Evolutionary conservation across 2,113 vertebrate species (phyloP).

Genomic region (Suncus etruscus): DNA sequence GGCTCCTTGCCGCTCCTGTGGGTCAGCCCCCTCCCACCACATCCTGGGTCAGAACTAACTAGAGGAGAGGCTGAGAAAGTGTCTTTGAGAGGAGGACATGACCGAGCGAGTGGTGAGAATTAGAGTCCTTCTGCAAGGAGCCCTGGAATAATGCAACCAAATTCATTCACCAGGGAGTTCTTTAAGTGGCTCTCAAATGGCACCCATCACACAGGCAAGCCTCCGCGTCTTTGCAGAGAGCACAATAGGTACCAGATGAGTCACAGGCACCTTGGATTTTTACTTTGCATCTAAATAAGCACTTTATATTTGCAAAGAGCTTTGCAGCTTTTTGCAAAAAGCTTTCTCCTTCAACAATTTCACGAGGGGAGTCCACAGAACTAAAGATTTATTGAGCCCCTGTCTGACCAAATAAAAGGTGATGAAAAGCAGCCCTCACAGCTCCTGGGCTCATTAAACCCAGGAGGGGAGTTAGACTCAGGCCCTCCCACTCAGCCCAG

Average conservation of each 20-base stretch:
- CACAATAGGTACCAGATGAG: slow-evolving; percentile 84
- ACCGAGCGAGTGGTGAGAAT: slow-evolving; percentile 67
- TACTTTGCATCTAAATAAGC: slow-evolving; percentile 85
- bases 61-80: slow-evolving; percentile 69
- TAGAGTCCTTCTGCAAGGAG: slow-evolving; percentile 66
- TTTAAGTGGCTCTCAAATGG: slow-evolving; percentile 83
- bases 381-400: slow-evolving; percentile 84
- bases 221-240: slow-evolving; percentile 74
- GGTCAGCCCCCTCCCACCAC: slow-evolving; percentile 57
- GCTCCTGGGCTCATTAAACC: slow-evolving; percentile 79
- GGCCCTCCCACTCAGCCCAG: slow-evolving; percentile 64
- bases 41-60: slow-evolving; percentile 64
- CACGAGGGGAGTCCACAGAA: slow-evolving; percentile 75
- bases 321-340: slow-evolving; percentile 82
- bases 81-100: slow-evolving; percentile 66
- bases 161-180: slow-evolving; percentile 82
- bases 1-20: slow-evolving; percentile 42
- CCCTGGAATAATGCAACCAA: slow-evolving; percentile 79
- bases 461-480: slow-evolving; percentile 61
- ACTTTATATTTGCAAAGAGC: slow-evolving; percentile 83
- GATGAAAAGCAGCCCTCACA: slow-evolving; percentile 75
- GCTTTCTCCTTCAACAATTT: slow-evolving; percentile 83
- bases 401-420: slow-evolving; percentile 83
- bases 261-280: slow-evolving; percentile 84
- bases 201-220: slow-evolving; percentile 81